These are phyloP conservation scores for Ormia ochracea DNA, from an alignment of 2,888 invertebrate species.

Conservation along the genomic window DNA sequence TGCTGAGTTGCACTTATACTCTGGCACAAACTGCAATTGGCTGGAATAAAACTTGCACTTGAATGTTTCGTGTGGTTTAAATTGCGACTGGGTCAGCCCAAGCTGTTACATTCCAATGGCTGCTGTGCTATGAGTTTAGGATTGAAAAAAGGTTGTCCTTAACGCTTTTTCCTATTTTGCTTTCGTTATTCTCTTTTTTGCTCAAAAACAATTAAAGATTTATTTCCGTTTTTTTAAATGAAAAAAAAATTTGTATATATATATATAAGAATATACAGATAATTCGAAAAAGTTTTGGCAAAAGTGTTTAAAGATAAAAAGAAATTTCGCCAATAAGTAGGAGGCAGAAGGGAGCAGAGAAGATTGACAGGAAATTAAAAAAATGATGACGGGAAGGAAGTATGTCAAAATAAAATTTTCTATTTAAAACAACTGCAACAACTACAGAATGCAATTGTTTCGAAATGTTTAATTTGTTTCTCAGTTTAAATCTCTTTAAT, in stretches of 20 bases:
- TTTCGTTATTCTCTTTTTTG: slow-evolving; percentile 11
- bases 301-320: neutral
- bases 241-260: no score
- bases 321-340: slow-evolving; percentile 19
- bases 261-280: no score
- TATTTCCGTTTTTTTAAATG: slow-evolving; percentile 36
- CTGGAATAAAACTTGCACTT: neutral
- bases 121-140: neutral
- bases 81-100: neutral
- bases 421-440: slow-evolving; percentile 1
- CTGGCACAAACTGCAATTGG: neutral
- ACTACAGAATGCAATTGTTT: neutral
- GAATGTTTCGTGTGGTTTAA: no score
- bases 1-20: neutral
- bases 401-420: neutral
- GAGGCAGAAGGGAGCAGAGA: neutral
- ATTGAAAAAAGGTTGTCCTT: slow-evolving; percentile 45
- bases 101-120: neutral
- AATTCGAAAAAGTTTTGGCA: slow-evolving; percentile 35
- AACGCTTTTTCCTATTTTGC: slow-evolving; percentile 9
- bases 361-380: slow-evolving; percentile 37
- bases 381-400: neutral
- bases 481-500: neutral
- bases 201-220: slow-evolving; percentile 43
- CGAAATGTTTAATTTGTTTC: neutral